These are phyloP conservation scores for Agriopis aurantiaria DNA, from an alignment of 2,888 invertebrate species.

Conservation along the genomic window DNA sequence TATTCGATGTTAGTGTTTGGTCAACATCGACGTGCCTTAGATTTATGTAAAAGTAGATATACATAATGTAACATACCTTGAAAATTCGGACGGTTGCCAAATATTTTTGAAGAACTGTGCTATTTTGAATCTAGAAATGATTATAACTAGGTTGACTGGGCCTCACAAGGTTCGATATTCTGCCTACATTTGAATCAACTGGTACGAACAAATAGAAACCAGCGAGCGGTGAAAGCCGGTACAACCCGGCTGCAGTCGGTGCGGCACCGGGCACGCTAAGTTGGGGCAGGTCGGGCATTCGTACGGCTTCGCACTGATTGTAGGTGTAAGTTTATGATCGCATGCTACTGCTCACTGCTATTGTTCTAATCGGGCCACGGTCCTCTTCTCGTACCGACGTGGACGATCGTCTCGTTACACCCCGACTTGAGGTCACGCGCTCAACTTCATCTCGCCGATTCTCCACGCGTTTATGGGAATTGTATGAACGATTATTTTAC, in stretches of 20 bases:
- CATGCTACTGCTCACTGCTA: slow-evolving; percentile 78
- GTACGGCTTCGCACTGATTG: slow-evolving; percentile 70
- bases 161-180: slow-evolving; percentile 31
- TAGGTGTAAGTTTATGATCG: slow-evolving; percentile 80
- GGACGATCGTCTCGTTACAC: slow-evolving; percentile 68
- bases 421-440: slow-evolving; percentile 70
- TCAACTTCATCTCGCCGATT: slow-evolving; percentile 75
- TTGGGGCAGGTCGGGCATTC: slow-evolving; percentile 74
- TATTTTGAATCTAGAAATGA: slow-evolving; percentile 55
- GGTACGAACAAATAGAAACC: slow-evolving; percentile 45
- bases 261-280: slow-evolving; percentile 52
- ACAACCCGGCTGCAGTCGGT: slow-evolving; percentile 49
- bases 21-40: slow-evolving; percentile 18
- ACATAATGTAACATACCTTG: slow-evolving; percentile 46
- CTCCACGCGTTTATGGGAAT: slow-evolving; percentile 70
- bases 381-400: slow-evolving; percentile 48
- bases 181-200: slow-evolving; percentile 43
- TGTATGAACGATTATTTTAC: slow-evolving; percentile 62
- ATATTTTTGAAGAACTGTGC: slow-evolving; percentile 54
- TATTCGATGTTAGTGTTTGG: slow-evolving; percentile 42
- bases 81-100: slow-evolving; percentile 63
- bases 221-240: slow-evolving; percentile 55
- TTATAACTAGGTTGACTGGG: slow-evolving; percentile 26
- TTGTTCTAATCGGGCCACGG: slow-evolving; percentile 78
- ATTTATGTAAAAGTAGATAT: slow-evolving; percentile 24